Evolutionary conservation across 2,888 invertebrate species (phyloP).

Genomic region (Augochlorella aurata): DNA sequence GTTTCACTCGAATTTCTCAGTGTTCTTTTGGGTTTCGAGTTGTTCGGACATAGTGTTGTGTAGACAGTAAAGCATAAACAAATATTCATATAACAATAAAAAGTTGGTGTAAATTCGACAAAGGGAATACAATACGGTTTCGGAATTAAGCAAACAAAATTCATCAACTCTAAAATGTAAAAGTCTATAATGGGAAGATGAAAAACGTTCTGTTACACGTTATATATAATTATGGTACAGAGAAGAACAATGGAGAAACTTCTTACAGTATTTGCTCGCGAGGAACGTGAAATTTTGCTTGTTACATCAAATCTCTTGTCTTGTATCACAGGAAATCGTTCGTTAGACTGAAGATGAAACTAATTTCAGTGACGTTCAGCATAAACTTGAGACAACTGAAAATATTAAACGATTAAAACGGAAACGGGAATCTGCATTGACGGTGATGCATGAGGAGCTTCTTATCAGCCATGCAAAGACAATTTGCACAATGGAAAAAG

Average conservation of each 20-base stretch:
- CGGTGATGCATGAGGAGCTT: not conserved
- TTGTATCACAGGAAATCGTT: conserved; percentile 16
- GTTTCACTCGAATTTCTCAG: too few species aligned
- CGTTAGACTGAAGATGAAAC: not conserved
- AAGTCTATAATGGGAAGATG: not conserved
- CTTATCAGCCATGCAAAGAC: not conserved
- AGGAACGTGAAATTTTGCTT: conserved; percentile 9
- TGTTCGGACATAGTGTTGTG: too few species aligned
- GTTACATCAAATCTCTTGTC: not conserved
- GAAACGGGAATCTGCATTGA: not conserved
- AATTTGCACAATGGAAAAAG: too few species aligned
- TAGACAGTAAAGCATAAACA: too few species aligned
- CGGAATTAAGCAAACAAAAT: too few species aligned
- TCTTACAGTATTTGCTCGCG: not conserved
- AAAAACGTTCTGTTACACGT: not conserved
- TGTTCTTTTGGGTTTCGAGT: too few species aligned
- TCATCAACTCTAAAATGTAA: too few species aligned
- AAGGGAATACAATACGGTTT: too few species aligned
- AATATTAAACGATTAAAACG: too few species aligned
- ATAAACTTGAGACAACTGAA: conserved; percentile 3
- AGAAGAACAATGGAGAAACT: conserved; percentile 5
- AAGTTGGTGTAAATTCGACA: too few species aligned
- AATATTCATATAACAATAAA: too few species aligned
- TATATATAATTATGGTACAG: conserved; percentile 9
- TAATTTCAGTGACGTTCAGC: conserved; percentile 10